A percentile compares a stretch with the other conserved stretches of the same genome.
These are phyloP conservation scores for Mallotus villosus DNA, from an alignment of 2,797 vertebrate species.

Conservation along the genomic window DNA sequence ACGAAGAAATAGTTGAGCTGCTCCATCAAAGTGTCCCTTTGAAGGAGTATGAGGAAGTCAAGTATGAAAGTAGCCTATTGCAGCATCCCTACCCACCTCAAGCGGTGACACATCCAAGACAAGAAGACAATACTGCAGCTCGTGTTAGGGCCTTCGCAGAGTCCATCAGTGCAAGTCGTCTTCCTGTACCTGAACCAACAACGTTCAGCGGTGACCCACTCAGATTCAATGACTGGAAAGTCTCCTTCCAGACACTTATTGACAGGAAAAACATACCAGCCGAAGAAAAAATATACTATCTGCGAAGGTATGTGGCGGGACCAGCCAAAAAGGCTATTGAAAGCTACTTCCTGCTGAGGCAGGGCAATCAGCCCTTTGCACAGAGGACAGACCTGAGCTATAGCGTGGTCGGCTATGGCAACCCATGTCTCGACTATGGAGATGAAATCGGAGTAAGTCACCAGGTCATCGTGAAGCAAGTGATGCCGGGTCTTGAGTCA, in stretches of 20 bases:
- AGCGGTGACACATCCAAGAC: not conserved
- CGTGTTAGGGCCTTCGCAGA: constrained; percentile 22
- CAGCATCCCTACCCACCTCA: constrained; percentile 12
- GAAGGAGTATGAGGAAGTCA: constrained; percentile 9
- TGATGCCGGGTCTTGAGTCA: constrained; percentile 16
- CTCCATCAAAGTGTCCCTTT: not conserved
- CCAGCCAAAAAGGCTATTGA: constrained; percentile 21
- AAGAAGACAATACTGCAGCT: constrained; percentile 22
- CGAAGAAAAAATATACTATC: constrained; percentile 23
- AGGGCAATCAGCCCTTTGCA: no score
- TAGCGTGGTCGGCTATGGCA: constrained; percentile 22
- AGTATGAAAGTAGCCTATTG: constrained; percentile 14
- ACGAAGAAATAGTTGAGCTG: not conserved
- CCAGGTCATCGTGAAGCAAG: constrained; percentile 23
- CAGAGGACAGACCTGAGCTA: not conserved
- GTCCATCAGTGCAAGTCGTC: constrained; percentile 10
- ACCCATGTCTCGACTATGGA: constrained; percentile 23
- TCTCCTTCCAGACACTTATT: constrained; percentile 26
- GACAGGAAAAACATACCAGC: constrained; percentile 30
- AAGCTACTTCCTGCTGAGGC: constrained; percentile 18
- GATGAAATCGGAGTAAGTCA: constrained; percentile 18
- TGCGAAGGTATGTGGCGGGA: not conserved
- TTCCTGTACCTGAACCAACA: constrained; percentile 24
- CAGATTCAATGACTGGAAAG: constrained; percentile 21
- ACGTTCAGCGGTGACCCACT: constrained; percentile 21